Evolutionary conservation across 2,113 vertebrate species (phyloP).

Genomic region (Anoplopoma fimbria): DNA sequence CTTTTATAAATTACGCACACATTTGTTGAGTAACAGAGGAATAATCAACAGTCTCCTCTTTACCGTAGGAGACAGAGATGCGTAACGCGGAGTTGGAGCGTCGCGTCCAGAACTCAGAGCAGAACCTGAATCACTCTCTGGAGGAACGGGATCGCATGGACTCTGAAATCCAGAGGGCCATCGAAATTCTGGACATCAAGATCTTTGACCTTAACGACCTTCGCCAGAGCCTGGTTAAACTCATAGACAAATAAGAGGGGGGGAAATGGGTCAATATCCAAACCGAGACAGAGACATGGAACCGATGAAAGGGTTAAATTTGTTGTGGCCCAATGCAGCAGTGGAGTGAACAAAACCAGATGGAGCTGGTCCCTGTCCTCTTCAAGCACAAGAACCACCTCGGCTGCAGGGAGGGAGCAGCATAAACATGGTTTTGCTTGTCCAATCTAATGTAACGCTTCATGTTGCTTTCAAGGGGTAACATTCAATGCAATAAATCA

Average conservation of each 20-base stretch:
- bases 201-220: conserved; percentile 95
- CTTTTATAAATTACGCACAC: background rate
- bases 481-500: conserved; percentile 67
- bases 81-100: conserved; percentile 90
- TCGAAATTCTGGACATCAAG: conserved; percentile 94
- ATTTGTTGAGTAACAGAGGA: background rate
- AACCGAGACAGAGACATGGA: background rate
- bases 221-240: conserved; percentile 91
- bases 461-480: conserved; percentile 61
- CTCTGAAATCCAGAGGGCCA: conserved; percentile 87
- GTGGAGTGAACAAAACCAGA: conserved; percentile 17
- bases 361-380: conserved; percentile 44
- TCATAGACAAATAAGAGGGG: conserved; percentile 86
- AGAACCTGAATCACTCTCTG: conserved; percentile 86
- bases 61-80: conserved; percentile 89
- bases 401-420: conserved; percentile 26
- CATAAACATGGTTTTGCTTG: conserved; percentile 37
- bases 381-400: conserved; percentile 54
- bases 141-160: conserved; percentile 89
- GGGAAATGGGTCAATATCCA: background rate
- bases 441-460: conserved; percentile 55
- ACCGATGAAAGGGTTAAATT: conserved; percentile 1
- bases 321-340: background rate
- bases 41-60: background rate
- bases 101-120: conserved; percentile 87